Conservation (phyloP, 2,113 vertebrate genomes). For the Amazona guildingii region DNA sequence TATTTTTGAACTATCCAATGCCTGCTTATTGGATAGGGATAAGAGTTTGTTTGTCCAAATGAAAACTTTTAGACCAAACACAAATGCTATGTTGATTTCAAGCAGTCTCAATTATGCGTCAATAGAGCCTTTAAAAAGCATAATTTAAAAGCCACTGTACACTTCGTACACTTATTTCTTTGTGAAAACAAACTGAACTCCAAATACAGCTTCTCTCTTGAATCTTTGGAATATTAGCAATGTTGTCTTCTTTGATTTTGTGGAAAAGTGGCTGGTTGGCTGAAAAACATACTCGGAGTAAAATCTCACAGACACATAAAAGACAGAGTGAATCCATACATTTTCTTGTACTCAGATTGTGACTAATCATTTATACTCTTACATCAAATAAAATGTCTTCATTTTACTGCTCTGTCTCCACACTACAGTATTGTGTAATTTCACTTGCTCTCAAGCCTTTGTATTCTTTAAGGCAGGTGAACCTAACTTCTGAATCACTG, state of each 20-base stretch:
- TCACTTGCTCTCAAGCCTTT: not conserved
- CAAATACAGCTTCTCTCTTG: not conserved
- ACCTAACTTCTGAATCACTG: not conserved
- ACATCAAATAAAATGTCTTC: slow-evolving; percentile 21
- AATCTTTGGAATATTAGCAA: not conserved
- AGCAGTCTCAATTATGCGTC: not conserved
- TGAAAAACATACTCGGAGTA: not conserved
- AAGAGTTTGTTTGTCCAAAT: not conserved
- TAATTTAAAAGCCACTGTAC: not conserved
- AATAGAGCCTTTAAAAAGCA: not conserved
- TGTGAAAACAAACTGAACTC: not conserved
- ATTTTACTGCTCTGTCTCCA: slow-evolving; percentile 5
- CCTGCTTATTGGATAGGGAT: not conserved
- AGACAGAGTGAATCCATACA: slow-evolving; percentile 3
- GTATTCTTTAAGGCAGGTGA: not conserved
- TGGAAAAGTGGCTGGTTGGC: not conserved
- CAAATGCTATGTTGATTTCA: not conserved
- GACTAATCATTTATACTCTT: slow-evolving; percentile 33
- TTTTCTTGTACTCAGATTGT: not conserved
- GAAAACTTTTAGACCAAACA: not conserved
- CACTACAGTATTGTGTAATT: not conserved
- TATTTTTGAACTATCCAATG: not conserved
- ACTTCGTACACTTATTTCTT: not conserved
- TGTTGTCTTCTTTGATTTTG: not conserved
- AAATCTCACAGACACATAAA: not conserved